Conservation (phyloP, 2,797 vertebrate species). For the Tauraco hartlaubi region DNA sequence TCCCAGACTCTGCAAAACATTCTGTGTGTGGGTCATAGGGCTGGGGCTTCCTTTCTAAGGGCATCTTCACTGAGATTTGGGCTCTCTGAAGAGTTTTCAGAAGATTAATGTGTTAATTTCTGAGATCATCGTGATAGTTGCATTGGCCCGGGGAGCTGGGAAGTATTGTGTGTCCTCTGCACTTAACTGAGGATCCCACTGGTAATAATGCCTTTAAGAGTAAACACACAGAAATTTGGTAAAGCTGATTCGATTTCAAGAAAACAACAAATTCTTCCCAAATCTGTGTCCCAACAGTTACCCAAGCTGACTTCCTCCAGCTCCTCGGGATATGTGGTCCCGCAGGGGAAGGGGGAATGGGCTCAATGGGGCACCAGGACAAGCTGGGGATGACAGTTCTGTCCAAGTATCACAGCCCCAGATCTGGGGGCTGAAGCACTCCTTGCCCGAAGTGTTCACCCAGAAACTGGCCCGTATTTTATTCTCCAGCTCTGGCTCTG, state of each 20-base stretch:
- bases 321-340: background rate
- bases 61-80: background rate
- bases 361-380: background rate
- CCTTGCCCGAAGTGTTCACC: too few species aligned
- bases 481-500: background rate
- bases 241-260: background rate
- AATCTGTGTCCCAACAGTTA: background rate
- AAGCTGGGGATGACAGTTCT: background rate
- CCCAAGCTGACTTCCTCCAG: background rate
- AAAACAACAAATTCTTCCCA: background rate
- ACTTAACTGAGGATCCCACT: background rate
- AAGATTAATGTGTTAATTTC: background rate
- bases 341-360: background rate
- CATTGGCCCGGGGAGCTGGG: background rate
- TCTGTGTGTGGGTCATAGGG: background rate
- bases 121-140: rapidly evolving
- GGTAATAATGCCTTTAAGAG: background rate
- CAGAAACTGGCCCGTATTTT: background rate
- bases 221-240: background rate
- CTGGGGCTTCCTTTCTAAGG: background rate
- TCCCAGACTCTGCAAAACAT: background rate
- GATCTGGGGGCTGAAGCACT: background rate
- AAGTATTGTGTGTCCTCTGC: background rate
- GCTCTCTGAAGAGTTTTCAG: background rate
- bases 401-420: background rate